phyloP scores from a whole-genome alignment of 2,888 invertebrate genomes.

The Pedicia rivosa region DNA sequence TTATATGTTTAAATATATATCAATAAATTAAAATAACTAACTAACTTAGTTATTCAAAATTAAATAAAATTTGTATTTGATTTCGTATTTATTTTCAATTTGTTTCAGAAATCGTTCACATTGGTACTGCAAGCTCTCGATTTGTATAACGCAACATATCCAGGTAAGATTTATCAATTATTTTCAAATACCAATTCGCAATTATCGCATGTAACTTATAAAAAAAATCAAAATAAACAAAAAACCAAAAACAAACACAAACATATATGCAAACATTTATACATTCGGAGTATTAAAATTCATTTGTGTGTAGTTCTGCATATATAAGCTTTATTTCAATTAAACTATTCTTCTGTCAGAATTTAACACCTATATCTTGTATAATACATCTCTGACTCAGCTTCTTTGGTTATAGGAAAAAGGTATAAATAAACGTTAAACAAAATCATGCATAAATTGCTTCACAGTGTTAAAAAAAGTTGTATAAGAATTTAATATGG shows the following conservation, averaged over 20 bases:
- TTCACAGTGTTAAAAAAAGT: too few relatives aligned
- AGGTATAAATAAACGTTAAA: too few relatives aligned
- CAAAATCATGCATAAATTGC: too few relatives aligned
- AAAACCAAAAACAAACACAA: not conserved
- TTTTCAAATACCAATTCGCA: conserved; percentile 11
- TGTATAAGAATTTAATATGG: too few relatives aligned
- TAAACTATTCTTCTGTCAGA: conserved; percentile 3
- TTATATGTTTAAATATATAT: too few relatives aligned
- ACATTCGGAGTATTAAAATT: not conserved
- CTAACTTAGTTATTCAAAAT: too few relatives aligned
- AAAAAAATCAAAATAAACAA: not conserved
- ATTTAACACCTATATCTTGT: too few relatives aligned
- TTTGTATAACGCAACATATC: conserved; percentile 55
- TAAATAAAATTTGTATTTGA: too few relatives aligned
- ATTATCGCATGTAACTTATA: conserved; percentile 10
- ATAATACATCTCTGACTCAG: too few relatives aligned
- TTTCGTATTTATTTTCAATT: conserved; percentile 20
- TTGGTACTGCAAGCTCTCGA: conserved; percentile 84
- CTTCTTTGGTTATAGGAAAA: too few relatives aligned
- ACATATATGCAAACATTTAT: too few relatives aligned
- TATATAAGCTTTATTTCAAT: conserved; percentile 5
- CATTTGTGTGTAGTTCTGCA: not conserved
- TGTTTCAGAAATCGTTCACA: conserved; percentile 79
- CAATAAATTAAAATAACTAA: too few relatives aligned
- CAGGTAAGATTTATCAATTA: conserved; percentile 37